Evolutionary conservation across 1,140 invertebrate genomes (phyloP), one percentile per base, ranked within the genome.

Genomic region (Danaus plexippus): DNA sequence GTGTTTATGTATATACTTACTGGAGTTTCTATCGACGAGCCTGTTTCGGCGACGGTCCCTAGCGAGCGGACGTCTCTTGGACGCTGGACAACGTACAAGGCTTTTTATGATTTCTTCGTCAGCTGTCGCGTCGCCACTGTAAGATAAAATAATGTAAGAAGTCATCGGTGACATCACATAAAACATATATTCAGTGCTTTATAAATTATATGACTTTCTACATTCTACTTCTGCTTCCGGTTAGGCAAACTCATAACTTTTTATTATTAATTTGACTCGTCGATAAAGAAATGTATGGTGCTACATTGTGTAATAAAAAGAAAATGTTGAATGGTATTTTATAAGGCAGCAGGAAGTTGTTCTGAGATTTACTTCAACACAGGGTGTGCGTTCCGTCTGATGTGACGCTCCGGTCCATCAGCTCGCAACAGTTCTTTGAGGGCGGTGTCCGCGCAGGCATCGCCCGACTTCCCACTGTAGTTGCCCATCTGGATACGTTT

Each of bases 31-130:
- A 43, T 82, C 75, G 7, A 68, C 75, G 9, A 83, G 65, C 15
- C 78, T 54, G 43, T 82, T 79, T 47, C 67, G 64, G 52, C 75
- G 68, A 1, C 76, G 64, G 41, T 80, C 73, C 7, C 77, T 52
- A 2, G 67, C 49, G 11, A 71, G 61, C 0, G 73, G 68, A 11
- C 67, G 69, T 1, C 73, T 67, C 46, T 80, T 82, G 10, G 69
- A 65, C 1, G 76, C 79, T 0, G 79, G 75, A 13, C 72, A 80
- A 11, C 77, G 60, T 40, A 85, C 80, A 4, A 84, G 63, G 40
- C 72, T 85, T 49, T 84, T 75, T 11, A 85, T 72, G 9, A 85
- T 82, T 53, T 85, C 80, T 15, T 85, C 82, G 42, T 78, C 79
- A 1, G 79, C 69, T 12, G 75, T 72, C 7, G 72, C 15, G 11